Evolutionary conservation across 2,888 invertebrate genomes (phyloP).

Genomic region (Lasioglossum zephyrum): DNA sequence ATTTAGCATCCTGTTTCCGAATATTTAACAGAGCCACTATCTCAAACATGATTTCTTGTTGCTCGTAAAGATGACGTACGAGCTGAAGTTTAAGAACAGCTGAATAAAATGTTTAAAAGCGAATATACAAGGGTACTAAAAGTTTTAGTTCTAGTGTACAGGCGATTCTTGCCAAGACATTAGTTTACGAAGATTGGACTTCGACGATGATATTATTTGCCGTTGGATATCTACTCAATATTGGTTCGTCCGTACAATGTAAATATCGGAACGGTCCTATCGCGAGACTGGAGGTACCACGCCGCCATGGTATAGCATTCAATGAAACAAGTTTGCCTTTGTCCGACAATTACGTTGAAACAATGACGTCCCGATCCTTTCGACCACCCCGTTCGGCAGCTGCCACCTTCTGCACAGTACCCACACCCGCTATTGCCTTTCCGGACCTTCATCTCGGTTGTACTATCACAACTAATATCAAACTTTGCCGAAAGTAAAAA

Average conservation of each 20-base stretch:
- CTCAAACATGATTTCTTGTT: neutral
- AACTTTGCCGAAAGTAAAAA: conserved; percentile 77
- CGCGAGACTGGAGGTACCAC: conserved; percentile 10
- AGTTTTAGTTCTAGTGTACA: neutral
- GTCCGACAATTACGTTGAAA: conserved; percentile 80
- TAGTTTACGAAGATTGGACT: conserved; percentile 14
- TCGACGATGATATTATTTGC: conserved; percentile 42
- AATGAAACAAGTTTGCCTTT: conserved; percentile 83
- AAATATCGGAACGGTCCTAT: conserved; percentile 57
- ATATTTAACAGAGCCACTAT: neutral
- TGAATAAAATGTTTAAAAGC: neutral
- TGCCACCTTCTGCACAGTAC: conserved; percentile 50
- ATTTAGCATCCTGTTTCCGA: neutral
- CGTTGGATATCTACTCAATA: conserved; percentile 49
- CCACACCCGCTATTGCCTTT: conserved; percentile 35
- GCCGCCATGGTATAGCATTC: conserved; percentile 63
- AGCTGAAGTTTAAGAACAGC: neutral
- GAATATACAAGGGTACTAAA: neutral
- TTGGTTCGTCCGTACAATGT: conserved; percentile 48
- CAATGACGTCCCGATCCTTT: conserved; percentile 74
- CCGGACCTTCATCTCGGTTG: conserved; percentile 47
- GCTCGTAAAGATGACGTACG: neutral
- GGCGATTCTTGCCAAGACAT: neutral
- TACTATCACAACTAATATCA: conserved; percentile 79
- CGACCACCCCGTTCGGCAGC: conserved; percentile 63